Base-by-base conservation (phyloP, 2,113 vertebrate species). In the Andinoacara biseriatus region DNA sequence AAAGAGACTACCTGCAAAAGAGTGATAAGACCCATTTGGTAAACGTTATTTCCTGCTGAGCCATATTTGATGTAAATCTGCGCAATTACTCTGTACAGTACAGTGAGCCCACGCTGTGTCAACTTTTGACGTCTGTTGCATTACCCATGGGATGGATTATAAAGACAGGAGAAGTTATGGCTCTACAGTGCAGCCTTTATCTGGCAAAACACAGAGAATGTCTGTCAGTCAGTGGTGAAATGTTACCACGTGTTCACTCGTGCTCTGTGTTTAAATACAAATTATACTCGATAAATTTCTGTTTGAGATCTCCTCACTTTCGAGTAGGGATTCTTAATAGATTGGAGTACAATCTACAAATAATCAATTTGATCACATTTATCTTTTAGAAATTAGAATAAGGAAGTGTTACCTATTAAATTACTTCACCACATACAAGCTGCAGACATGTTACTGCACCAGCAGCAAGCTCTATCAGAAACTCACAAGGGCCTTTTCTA, bases 1-100 rank as follows among this genome's bases (percentile, higher is more conserved):
- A 90, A 87, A 72, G 40, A 75, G 35, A 61, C 79, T 63, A 88
- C 85, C 91, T 89, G 91, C 82, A 38, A 20, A 67, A 81, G 62
- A 74, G 38, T 4, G 91, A 91, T 89, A 90, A 89, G 83, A 59
- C 57, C 58, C 46, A 67, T 67, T 74, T 58, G 67, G 78, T 88
- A 86, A 74, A 85, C 57, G 54, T 69, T 80, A 67, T 52, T 88
- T 87, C 76, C 76, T 69, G 74, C 82, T 76, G 59, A 82, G 83
- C 3, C 29, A 58, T 69, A 60, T 85, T 76, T 78, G 86, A 89
- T 86, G 78, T 24, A 33, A 76, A 84, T 82, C 87, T 86, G 2
- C 67, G 17, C 67, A 74, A 79, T 81, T 81, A 62, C 58, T 74
- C 74, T 20, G 57, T 75, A n/a, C n/a, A 86, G 80, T 59, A 87